A percentile compares a stretch with the other conserved stretches of the same genome.
Evolutionary conservation across 1,140 invertebrate genomes (phyloP).

Genomic region (Psix sp.): DNA sequence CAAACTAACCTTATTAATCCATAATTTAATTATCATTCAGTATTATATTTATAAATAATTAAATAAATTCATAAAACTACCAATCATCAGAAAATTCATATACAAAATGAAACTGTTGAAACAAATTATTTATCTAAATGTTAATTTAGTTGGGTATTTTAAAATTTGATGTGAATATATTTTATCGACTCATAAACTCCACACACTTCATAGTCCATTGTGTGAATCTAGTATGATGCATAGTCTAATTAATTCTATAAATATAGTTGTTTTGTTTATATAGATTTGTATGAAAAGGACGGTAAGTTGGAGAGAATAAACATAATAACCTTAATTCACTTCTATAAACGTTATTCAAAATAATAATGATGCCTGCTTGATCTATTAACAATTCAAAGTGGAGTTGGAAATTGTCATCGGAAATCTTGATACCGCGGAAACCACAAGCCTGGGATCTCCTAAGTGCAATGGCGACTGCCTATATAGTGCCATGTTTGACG

Average conservation of each 20-base stretch:
- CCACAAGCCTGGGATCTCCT: constrained; percentile 53
- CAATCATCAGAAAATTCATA: neutral
- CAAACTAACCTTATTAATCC: constrained; percentile 18
- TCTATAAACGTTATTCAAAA: constrained; percentile 43
- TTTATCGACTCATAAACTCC: too few species aligned
- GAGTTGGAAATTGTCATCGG: constrained; percentile 53
- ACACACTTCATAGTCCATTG: too few species aligned
- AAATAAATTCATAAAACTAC: neutral
- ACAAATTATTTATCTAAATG: too few species aligned
- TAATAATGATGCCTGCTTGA: constrained; percentile 26
- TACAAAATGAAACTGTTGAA: too few species aligned
- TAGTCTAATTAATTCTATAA: constrained; percentile 5
- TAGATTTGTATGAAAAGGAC: constrained; percentile 16
- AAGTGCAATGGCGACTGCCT: constrained; percentile 49
- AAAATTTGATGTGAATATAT: too few species aligned
- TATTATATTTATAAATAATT: constrained; percentile 10
- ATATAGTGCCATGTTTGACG: constrained; percentile 54
- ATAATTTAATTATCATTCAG: constrained; percentile 25
- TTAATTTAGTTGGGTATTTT: too few species aligned
- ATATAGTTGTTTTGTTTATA: constrained; percentile 6
- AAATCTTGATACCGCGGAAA: constrained; percentile 59
- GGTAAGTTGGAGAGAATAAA: constrained; percentile 29
- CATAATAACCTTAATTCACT: constrained; percentile 35
- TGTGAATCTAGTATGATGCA: neutral
- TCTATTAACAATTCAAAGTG: constrained; percentile 54